Percentiles rank a stretch among this genome's conserved stretches.
These are phyloP conservation scores for Busseola fusca DNA, from an alignment of 2,888 invertebrate genomes.

Conservation along the genomic window DNA sequence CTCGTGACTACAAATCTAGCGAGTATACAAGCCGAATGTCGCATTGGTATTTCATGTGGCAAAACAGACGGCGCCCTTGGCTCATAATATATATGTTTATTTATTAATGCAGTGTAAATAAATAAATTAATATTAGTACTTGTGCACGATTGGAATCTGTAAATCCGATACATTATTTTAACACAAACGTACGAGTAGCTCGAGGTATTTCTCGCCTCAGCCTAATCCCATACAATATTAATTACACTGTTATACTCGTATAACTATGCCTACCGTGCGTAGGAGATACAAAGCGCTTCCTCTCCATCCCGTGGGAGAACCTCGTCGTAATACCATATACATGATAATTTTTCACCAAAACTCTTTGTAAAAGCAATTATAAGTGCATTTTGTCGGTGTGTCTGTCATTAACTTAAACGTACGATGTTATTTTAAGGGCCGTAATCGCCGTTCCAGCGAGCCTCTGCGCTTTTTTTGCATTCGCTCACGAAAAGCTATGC, in stretches of 20 bases:
- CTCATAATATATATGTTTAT: conserved; percentile 41
- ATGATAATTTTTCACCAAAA: conserved; percentile 87
- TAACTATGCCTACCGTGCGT: not conserved
- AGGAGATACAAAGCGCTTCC: conserved; percentile 45
- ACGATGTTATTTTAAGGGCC: conserved; percentile 89
- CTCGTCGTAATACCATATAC: conserved; percentile 75
- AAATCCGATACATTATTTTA: conserved; percentile 48
- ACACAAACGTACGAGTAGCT: conserved; percentile 19
- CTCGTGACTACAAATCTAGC: conserved; percentile 51
- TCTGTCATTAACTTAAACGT: conserved; percentile 89
- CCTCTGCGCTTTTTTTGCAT: conserved; percentile 80
- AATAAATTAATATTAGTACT: conserved; percentile 42
- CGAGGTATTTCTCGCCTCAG: conserved; percentile 8
- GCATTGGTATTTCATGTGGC: conserved; percentile 49
- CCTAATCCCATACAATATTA: conserved; percentile 21
- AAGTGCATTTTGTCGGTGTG: conserved; percentile 88
- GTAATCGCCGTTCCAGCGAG: conserved; percentile 85
- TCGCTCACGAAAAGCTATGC: conserved; percentile 88
- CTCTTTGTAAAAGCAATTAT: conserved; percentile 88
- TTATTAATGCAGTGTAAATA: conserved; percentile 53
- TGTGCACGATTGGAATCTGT: conserved; percentile 44
- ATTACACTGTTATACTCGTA: not conserved
- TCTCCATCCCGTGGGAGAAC: conserved; percentile 74
- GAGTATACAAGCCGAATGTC: conserved; percentile 33
- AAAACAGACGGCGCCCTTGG: conserved; percentile 52